Evolutionary conservation across 1,140 invertebrate species (phyloP).

Genomic region (Heliothis subflexa): DNA sequence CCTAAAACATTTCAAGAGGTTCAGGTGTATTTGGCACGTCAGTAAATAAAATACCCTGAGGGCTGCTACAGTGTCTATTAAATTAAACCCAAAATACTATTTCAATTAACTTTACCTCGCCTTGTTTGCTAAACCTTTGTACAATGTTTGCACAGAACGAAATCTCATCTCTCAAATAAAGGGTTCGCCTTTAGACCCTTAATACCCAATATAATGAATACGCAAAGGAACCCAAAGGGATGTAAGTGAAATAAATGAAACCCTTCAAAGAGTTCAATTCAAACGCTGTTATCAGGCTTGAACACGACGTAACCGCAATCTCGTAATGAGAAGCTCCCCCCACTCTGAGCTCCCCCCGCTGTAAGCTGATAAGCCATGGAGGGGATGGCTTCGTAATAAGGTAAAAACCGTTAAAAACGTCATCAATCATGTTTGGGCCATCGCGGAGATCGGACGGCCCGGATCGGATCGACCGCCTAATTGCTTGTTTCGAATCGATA

Average conservation of each 20-base stretch:
- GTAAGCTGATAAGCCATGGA: slow-evolving; percentile 64
- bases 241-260: slow-evolving; percentile 45
- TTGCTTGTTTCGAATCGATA: slow-evolving; percentile 75
- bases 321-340: slow-evolving; percentile 71
- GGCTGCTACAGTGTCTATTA: too few relatives aligned
- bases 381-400: slow-evolving; percentile 71
- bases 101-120: not conserved
- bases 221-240: slow-evolving; percentile 37
- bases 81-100: not conserved
- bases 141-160: slow-evolving; percentile 22
- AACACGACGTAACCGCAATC: slow-evolving; percentile 71
- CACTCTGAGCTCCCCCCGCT: slow-evolving; percentile 52
- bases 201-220: slow-evolving; percentile 44
- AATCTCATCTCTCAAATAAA: slow-evolving; percentile 44
- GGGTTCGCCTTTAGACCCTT: slow-evolving; percentile 36
- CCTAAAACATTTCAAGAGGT: too few relatives aligned
- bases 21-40: too few relatives aligned
- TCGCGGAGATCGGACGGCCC: slow-evolving; percentile 56
- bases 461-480: slow-evolving; percentile 68
- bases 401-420: slow-evolving; percentile 73
- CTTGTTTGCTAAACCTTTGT: not conserved
- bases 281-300: slow-evolving; percentile 71
- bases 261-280: slow-evolving; percentile 51
- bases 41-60: too few relatives aligned
- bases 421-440: slow-evolving; percentile 79